Evolutionary conservation across 2,797 vertebrate genomes (phyloP), one percentile per base, ranked within the genome.

Genomic region (Neosalanx taihuensis): DNA sequence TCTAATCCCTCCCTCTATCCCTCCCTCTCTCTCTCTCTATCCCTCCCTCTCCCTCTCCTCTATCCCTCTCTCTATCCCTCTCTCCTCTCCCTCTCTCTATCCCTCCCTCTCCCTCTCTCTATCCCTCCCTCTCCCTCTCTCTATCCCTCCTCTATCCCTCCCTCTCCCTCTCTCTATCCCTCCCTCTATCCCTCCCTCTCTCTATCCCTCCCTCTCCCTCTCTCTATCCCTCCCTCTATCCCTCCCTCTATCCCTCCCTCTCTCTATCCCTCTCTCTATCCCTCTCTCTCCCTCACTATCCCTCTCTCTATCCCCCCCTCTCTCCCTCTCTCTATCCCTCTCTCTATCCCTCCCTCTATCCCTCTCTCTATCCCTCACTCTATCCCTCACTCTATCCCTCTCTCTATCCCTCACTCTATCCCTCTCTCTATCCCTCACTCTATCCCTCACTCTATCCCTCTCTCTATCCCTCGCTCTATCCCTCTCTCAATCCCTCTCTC

Each of bases 381-480:
- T 26, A 13, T 56, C 23, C 23, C 23, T 26, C 23, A 1, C 23
- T 26, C 23, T 26, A 26, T 26, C 23, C 23, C 7, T 56, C 51
- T n/a, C 3, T n/a, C 0, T 2, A n/a, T n/a, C n/a, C n/a, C n/a
- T n/a, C 4, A 51, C 7, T n/a, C n/a, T n/a, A 10, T n/a, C 65
- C 20, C 66, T 65, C 46, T n/a, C 41, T 59, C 49, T 13, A 56
- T 60, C 30, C 33, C 70, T 23, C 70, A 66, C 58, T 60, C 58
- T 23, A 1, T 6, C 51, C n/a, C 23, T 60, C 58, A 15, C 18
- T 10, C 58, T 51, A 12, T 13, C 41, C n/a, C 9, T 26, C 57
- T 60, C 23, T 26, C 1, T 26, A 26, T 26, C 1, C 23, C 23
- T 26, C 23, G 1, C 23, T 26, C 23, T 26, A n/a, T n/a, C 23